Evolutionary conservation across 1,140 invertebrate species (phyloP), one percentile per base, ranked within the genome.

Genomic region (Pachypeltis micranthus): DNA sequence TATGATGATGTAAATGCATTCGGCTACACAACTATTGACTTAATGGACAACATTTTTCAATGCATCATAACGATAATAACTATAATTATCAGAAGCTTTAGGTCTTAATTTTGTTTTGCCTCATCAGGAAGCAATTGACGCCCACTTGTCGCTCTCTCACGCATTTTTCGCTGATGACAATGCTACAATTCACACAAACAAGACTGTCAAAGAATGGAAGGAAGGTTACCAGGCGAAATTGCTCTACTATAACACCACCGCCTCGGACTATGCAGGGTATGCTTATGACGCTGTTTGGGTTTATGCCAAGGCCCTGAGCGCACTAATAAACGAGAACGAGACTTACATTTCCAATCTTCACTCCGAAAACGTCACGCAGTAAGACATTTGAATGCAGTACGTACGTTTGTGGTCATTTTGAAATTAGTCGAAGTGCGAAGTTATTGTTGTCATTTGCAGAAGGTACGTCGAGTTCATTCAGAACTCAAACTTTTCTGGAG

Each of bases 231-330:
- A 76, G 25, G 65, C 70, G 1, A 51, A 27, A 39, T 66, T n/a
- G 61, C 69, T 39, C 55, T 23, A 0, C 31, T n/a, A 56, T 23
- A 25, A 65, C 31, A 34, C 29, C 21, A 12, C 19, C 21, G 21
- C 56, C 39, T 66, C 65, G 1, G 75, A 81, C 56, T 91, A 88
- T 73, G 87, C 83, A 7, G 85, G 86, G 1, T 91, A 85, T 68
- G 80, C 82, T 0, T 92, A 92, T 72, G 90, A 93, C 75, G 89
- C 88, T 0, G 85, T 91, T 47, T 92, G 90, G 90, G 83, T 83
- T 1, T 91, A 88, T 72, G 90, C 87, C 3, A 75, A 82, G 19
- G 88, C 87, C 1, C 72, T 88, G 21, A 80, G 88, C 67, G 76
- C 79, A 65, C 72, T 90, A 0, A 69, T 85, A 0, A 80, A 77